Evolutionary conservation across 2,797 vertebrate species (phyloP), one percentile per base, ranked within the genome.

Genomic region (Florisuga fusca): DNA sequence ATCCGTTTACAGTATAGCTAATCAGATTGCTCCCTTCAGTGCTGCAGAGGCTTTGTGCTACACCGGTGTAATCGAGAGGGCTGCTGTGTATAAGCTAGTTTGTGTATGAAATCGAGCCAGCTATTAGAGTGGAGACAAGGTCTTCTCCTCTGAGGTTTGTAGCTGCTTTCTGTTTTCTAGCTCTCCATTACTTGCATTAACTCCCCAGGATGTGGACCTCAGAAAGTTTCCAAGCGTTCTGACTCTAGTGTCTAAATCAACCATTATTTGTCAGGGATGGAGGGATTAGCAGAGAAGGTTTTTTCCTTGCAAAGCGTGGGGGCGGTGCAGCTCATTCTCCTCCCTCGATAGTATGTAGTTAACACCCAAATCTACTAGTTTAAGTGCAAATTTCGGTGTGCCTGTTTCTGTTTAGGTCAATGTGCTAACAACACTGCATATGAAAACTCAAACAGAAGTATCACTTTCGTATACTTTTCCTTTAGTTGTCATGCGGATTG

Each of bases 1-100:
- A 87, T 95, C 84, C 36, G 0, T 79, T 92, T 89, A 75, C 62
- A 51, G 88, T 16, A 5, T 3, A 25, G 38, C 74, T 96, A 43
- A 89, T 89, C 67, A 69, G 77, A 55, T 84, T 38, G 86, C 54
- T 61, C 12, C 25, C 50, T 17, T 79, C 1, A 0, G 25, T 45
- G 9, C 80, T 80, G 66, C 79, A 41, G 82, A 61, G 88, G 0
- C 77, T 34, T 41, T 18, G 55, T 25, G 84, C 77, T 53, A 1
- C 36, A 2, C 7, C 11, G 0, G 13, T 74, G 90, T 84, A 90
- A 90, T 74, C 1, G 76, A 91, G 93, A 62, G 45, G 85, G 72
- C 83, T 58, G 57, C 14, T 77, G 85, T 8, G 38, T 53, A 1
- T 67, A 68, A 91, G 33, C 36, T 78, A 27, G 38, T 33, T 64